These are phyloP conservation scores for Lagopus muta DNA, from an alignment of 2,113 vertebrate genomes.

Conservation along the genomic window DNA sequence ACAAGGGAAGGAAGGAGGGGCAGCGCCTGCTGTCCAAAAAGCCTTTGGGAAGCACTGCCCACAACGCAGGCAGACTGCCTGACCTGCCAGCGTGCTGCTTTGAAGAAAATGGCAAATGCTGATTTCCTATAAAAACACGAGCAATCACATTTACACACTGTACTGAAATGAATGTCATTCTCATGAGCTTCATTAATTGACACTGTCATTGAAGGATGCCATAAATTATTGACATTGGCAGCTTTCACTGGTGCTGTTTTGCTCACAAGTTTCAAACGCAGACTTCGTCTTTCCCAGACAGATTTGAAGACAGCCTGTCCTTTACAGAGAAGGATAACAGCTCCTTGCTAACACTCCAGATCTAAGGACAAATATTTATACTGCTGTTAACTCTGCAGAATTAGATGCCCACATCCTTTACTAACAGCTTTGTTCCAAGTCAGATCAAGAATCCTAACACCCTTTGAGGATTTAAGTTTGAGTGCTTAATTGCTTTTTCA, in stretches of 20 bases:
- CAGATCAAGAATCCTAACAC: background rate
- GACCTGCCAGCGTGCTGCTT: background rate
- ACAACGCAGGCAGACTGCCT: background rate
- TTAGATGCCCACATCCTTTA: background rate
- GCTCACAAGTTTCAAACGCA: background rate
- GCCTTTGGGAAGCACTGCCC: background rate
- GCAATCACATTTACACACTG: background rate
- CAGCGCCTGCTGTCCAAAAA: background rate
- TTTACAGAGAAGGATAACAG: background rate
- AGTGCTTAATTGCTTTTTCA: background rate
- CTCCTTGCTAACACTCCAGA: background rate
- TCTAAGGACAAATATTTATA: background rate
- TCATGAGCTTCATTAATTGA: background rate
- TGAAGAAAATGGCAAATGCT: background rate
- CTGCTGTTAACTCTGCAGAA: background rate
- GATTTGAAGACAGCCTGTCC: background rate
- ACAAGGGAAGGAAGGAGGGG: background rate
- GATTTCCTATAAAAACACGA: background rate
- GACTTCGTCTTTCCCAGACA: background rate
- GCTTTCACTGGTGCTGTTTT: background rate
- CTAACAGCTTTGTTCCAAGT: background rate
- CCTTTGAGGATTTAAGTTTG: background rate
- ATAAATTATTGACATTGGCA: background rate
- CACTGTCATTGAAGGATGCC: background rate
- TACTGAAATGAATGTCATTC: background rate